phyloP scores from a whole-genome alignment of 1,140 invertebrate genomes.

The Heliconius nattereri region DNA sequence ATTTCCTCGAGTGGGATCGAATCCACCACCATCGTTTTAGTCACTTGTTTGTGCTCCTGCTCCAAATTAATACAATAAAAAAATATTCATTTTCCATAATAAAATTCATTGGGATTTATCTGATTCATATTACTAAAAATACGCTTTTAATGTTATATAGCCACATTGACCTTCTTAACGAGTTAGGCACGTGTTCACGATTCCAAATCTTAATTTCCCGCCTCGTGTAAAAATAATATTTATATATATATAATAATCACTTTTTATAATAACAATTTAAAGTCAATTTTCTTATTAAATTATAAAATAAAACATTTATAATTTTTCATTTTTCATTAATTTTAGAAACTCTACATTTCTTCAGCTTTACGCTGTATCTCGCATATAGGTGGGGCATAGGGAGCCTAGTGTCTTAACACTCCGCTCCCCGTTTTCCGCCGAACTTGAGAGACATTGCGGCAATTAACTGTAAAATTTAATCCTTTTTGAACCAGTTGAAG shows the following conservation, averaged over 20 bases:
- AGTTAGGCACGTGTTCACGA: not conserved
- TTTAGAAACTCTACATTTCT: not conserved
- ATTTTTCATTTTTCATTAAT: not conserved
- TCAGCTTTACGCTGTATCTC: not conserved
- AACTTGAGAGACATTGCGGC: too few species aligned
- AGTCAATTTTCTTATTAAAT: not conserved
- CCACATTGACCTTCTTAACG: not conserved
- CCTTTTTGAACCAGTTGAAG: constrained; percentile 7
- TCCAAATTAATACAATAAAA: not conserved
- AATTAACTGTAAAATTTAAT: too few species aligned
- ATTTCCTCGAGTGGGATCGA: too few species aligned
- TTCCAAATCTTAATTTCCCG: not conserved
- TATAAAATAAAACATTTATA: not conserved
- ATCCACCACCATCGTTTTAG: too few species aligned
- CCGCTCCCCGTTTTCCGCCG: too few species aligned
- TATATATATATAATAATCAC: not conserved
- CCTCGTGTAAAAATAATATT: not conserved
- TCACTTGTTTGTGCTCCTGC: too few species aligned
- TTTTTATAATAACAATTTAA: not conserved
- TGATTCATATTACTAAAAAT: not conserved
- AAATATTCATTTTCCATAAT: not conserved
- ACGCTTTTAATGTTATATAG: not conserved
- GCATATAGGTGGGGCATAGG: too few species aligned
- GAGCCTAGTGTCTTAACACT: not conserved
- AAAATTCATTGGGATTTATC: not conserved